A percentile compares a stretch with the other conserved stretches of the same genome.
Evolutionary conservation across 1,140 invertebrate species (phyloP).

Genomic region (Meloidogyne exigua): DNA sequence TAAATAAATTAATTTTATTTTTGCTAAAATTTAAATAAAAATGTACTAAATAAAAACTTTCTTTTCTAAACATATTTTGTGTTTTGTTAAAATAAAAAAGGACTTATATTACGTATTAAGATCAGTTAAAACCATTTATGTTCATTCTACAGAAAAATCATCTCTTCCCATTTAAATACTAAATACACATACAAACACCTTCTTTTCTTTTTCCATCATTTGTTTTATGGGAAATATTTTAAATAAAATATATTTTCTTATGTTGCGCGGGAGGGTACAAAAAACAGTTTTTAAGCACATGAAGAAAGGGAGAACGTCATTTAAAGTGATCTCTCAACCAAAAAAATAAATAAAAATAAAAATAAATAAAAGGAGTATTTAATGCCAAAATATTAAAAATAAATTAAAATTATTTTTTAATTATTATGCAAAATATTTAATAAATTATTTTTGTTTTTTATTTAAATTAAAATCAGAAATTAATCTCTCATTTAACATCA

Average conservation of each 20-base stretch:
- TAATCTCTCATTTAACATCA: no score
- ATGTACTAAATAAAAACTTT: neutral
- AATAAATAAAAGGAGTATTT: no score
- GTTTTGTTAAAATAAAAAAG: neutral
- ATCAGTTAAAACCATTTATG: neutral
- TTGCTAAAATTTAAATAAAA: no score
- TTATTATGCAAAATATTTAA: no score
- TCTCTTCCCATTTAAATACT: no score
- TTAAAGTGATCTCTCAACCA: neutral
- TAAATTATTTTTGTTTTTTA: no score
- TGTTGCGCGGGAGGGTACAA: neutral
- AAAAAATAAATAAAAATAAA: neutral
- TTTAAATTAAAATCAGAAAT: no score
- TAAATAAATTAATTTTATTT: no score
- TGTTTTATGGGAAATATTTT: neutral
- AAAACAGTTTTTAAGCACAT: neutral
- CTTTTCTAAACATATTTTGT: neutral
- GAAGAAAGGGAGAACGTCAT: neutral
- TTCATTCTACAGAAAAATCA: neutral
- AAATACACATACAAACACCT: no score
- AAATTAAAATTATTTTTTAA: no score
- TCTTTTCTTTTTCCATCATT: neutral
- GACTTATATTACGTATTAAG: neutral
- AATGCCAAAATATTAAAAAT: no score
- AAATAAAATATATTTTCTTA: neutral